Conservation (phyloP, 2,113 vertebrate genomes). For the Thalassarche chlororhynchos region DNA sequence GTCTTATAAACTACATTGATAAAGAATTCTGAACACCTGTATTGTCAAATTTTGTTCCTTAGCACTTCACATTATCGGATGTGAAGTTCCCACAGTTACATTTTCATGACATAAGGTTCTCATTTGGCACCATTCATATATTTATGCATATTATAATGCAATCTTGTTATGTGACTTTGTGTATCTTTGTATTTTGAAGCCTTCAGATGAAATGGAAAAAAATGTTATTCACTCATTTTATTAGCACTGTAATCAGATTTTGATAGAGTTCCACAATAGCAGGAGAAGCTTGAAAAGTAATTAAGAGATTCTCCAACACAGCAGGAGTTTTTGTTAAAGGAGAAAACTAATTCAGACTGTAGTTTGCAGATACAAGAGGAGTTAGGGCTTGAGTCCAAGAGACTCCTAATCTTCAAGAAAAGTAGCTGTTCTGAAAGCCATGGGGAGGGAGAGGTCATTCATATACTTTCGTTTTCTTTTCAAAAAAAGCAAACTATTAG, state of each 20-base stretch:
- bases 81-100: background rate
- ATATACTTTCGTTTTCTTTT: background rate
- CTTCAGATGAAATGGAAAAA: conserved; percentile 44
- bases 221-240: conserved; percentile 56
- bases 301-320: conserved; percentile 73
- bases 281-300: conserved; percentile 72
- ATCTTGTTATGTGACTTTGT: background rate
- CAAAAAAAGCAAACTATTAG: conserved; percentile 28
- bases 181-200: conserved; percentile 29
- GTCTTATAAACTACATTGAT: background rate
- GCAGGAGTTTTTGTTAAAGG: conserved; percentile 62
- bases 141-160: background rate
- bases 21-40: background rate
- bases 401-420: conserved; percentile 50
- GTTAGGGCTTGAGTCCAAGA: conserved; percentile 8
- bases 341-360: conserved; percentile 62
- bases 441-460: conserved; percentile 1
- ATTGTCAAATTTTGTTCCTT: conserved; percentile 8
- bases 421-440: conserved; percentile 33
- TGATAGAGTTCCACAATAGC: conserved; percentile 57
- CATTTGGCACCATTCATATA: background rate
- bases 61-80: background rate
- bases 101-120: background rate
- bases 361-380: conserved; percentile 44
- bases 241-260: conserved; percentile 71